These are phyloP conservation scores for Proisotoma minuta DNA, from an alignment of 2,888 invertebrate genomes.

Conservation along the genomic window DNA sequence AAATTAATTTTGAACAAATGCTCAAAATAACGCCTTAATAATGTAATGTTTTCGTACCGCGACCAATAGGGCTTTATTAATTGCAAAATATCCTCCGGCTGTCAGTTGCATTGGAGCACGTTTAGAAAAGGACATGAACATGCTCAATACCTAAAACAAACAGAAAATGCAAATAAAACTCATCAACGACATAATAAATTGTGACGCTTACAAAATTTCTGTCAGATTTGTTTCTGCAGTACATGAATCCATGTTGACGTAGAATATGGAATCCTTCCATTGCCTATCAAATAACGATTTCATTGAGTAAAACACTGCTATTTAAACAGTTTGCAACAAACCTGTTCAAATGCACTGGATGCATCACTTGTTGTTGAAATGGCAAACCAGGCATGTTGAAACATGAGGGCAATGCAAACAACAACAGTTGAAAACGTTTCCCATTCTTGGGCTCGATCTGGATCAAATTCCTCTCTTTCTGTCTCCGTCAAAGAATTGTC, in stretches of 20 bases:
- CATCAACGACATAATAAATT: too few species aligned
- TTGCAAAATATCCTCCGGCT: conserved; percentile 39
- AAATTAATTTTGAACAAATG: background rate
- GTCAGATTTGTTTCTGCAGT: conserved; percentile 36
- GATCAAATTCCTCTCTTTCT: background rate
- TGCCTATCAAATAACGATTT: conserved; percentile 21
- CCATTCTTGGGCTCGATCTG: conserved; percentile 9
- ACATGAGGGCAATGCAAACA: conserved; percentile 21
- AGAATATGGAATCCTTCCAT: conserved; percentile 42
- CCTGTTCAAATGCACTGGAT: conserved; percentile 34
- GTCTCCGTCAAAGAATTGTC: background rate
- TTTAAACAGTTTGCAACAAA: too few species aligned
- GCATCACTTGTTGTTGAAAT: conserved; percentile 35
- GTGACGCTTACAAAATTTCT: conserved; percentile 33
- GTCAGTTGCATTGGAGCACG: conserved; percentile 38
- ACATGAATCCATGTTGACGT: conserved; percentile 39
- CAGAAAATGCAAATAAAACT: too few species aligned
- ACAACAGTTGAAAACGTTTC: conserved; percentile 16
- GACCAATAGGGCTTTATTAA: conserved; percentile 32
- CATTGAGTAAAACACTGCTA: background rate
- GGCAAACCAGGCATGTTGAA: conserved; percentile 33
- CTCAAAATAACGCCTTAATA: background rate
- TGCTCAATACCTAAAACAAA: conserved; percentile 30
- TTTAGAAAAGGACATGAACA: conserved; percentile 39
- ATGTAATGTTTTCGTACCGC: conserved; percentile 20